Evolutionary conservation across 2,797 vertebrate genomes (phyloP), one percentile per base, ranked within the genome.

Genomic region (Sarcoramphus papa): DNA sequence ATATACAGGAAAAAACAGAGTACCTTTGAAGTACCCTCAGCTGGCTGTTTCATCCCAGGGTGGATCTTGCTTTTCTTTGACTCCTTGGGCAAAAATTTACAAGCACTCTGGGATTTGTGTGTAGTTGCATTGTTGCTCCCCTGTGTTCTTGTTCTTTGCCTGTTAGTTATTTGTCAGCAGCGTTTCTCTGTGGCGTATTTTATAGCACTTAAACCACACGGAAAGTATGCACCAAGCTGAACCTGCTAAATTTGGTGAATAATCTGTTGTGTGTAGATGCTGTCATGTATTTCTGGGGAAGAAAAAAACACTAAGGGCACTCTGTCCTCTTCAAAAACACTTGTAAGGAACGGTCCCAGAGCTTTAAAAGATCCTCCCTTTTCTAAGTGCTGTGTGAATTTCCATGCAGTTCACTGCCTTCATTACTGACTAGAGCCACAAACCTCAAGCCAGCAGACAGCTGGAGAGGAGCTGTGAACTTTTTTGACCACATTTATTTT

Each of bases 161-260:
- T 79, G 27, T 62, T 85, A 79, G 48, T 65, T 88, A 51, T 77
- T 95, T 74, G 51, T 95, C 67, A 91, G 80, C 65, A 64, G 22
- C 2, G 2, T 92, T 96, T 84, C 77, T 82, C 77, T 45, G 7
- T 47, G 56, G 63, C 85, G 35, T 63, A 51, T 89, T 95, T 93
- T 91, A 41, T 51, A 91, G 73, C 67, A 25, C 53, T 95, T 91
- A 63, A 96, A 59, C 77, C 41, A 67, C 51, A 43, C 0, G 9
- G 90, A 92, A 95, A 92, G 20, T 92, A 86, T 82, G 91, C 56
- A 91, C 64, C 33, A 65, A 54, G 84, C 43, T 87, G 76, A 90
- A 91, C 70, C 18, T 24, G 11, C 88, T 95, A 67, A 73, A 89
- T 85, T 45, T 89, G 77, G 64, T 94, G 77, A 95, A 82, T 95